Percentiles rank a stretch among this genome's conserved stretches.
Conservation (phyloP, 2,888 invertebrate species). For the Hecatera dysodea region DNA sequence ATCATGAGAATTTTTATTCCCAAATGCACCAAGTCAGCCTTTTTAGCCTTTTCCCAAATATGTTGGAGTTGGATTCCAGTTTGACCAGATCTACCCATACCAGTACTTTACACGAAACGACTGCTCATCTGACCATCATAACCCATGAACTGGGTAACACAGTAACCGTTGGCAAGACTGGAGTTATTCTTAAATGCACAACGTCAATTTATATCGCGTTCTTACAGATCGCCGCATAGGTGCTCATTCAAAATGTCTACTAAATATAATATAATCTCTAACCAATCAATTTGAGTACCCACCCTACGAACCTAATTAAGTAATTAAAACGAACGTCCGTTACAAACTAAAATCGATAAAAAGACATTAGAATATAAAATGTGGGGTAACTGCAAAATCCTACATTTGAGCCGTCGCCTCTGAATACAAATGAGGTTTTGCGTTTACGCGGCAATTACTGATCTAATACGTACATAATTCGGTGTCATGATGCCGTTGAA, state of each 20-base stretch:
- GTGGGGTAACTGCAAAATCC: conserved; percentile 50
- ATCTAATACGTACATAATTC: conserved; percentile 77
- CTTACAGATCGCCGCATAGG: fast-evolving
- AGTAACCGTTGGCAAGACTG: too few species aligned
- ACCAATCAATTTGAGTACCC: not conserved
- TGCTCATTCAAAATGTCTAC: not conserved
- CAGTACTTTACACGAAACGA: too few species aligned
- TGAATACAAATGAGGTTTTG: conserved; percentile 77
- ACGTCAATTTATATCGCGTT: not conserved
- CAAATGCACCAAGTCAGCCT: too few species aligned
- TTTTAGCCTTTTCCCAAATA: too few species aligned
- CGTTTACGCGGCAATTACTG: conserved; percentile 78
- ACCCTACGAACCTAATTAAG: not conserved
- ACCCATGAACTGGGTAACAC: too few species aligned
- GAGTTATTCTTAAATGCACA: too few species aligned
- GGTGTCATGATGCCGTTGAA: conserved; percentile 64
- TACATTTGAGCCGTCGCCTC: conserved; percentile 64
- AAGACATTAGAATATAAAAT: conserved; percentile 61
- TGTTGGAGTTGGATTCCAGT: too few species aligned
- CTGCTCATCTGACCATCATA: too few species aligned
- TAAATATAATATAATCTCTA: not conserved
- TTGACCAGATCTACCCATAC: too few species aligned
- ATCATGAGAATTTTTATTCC: not conserved
- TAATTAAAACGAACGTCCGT: conserved; percentile 53
- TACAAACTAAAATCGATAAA: conserved; percentile 55